A percentile compares a stretch with the other conserved stretches of the same genome.
Conservation (phyloP, 2,797 vertebrate species). For the Anolis apletophallus region DNA sequence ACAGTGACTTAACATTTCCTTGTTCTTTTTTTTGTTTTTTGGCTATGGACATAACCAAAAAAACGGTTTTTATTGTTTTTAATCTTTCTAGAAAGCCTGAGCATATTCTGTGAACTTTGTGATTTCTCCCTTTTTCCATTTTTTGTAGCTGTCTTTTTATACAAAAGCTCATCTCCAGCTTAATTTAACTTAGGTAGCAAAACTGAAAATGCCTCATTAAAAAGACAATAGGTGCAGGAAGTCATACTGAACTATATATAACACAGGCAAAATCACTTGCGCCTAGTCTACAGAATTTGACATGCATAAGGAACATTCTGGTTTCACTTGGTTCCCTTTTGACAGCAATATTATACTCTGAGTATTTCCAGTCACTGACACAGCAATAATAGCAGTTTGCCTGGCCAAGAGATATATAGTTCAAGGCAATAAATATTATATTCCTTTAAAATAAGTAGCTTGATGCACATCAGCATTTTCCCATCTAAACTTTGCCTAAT, state of each 20-base stretch:
- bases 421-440: conserved; percentile 35
- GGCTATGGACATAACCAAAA: no score
- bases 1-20: no score
- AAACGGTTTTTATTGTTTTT: no score
- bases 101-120: no score
- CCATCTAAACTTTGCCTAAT: neutral
- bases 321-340: conserved; percentile 14
- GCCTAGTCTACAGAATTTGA: conserved; percentile 30
- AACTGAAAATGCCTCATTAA: neutral
- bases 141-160: neutral
- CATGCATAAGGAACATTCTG: rapidly evolving
- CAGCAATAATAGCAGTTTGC: conserved; percentile 6
- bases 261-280: neutral
- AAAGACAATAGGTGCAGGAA: neutral
- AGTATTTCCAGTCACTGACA: conserved; percentile 37
- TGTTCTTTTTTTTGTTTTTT: no score
- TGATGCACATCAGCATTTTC: conserved; percentile 27
- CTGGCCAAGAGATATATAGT: conserved; percentile 9
- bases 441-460: conserved; percentile 42
- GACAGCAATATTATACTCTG: conserved; percentile 38
- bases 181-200: neutral
- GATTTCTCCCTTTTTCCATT: no score
- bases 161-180: no score
- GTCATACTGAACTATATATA: neutral
- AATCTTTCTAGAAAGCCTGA: no score